Base-by-base conservation (phyloP, 2,113 vertebrate species). In the Sinocyclocheilus anshuiensis region DNA sequence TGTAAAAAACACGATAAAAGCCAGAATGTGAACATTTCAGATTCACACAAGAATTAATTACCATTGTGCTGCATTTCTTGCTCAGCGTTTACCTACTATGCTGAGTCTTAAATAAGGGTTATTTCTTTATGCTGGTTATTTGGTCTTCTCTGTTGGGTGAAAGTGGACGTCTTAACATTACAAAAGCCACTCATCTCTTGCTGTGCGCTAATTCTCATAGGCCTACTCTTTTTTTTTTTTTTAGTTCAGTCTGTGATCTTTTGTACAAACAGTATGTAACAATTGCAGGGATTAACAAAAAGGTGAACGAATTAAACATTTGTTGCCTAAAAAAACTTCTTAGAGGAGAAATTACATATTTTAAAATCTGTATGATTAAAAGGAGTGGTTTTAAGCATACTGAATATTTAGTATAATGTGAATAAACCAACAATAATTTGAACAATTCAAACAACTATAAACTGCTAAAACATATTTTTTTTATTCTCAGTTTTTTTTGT, bases 81-180 rank as follows among this genome's bases (percentile, higher is more conserved):
- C 26, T 57, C 16, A 50, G 15, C 71, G 78, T 89, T 84, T 69
- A 50, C 77, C 29, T 20, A 29, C 81, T 59, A 1, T 84, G 53
- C 59, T 71, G 67, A 39, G 71, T 77, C 79, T 78, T 77, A 5
- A 76, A 22, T 24, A 12, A 55, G 18, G 12, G 20, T 75, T 48
- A 6, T 48, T 65, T n/a, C 45, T 33, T 33, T 50, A 78, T 45
- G 61, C 4, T 65, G 76, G n/a, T 50, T 74, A 67, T 83, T 89
- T 89, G 55, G 63, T 77, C 77, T 48, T 75, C 77, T 86, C 36
- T 83, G 29, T 57, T 79, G 79, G 57, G 22, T 74, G 57, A 53
- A 86, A 79, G 69, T 84, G 67, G 80, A 85, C 2, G 22, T 83
- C 79, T 89, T 85, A 86, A 83, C 86, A 89, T 86, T 53, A 86